phyloP scores from a whole-genome alignment of 92 coral and sea anemone species.

The Desmophyllum pertusum region DNA sequence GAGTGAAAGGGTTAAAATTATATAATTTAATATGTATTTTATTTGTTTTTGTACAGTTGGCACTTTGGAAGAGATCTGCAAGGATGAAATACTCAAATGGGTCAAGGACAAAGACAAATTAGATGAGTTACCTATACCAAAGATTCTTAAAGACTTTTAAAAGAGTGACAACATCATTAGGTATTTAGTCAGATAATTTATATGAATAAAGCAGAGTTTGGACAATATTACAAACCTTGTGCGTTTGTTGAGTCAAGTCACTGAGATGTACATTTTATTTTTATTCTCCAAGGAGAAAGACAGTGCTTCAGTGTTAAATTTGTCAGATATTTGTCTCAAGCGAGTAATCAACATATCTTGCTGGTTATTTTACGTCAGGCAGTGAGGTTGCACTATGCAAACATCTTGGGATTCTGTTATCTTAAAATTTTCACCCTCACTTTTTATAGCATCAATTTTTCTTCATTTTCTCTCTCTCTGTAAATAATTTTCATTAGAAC shows the following conservation, averaged over 20 bases:
- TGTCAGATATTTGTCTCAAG: neutral
- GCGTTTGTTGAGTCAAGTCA: neutral
- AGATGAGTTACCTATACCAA: slow-evolving; percentile 82
- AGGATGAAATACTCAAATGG: slow-evolving; percentile 60
- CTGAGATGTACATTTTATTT: neutral
- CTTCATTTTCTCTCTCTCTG: neutral
- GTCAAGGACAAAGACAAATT: slow-evolving; percentile 65
- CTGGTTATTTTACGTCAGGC: neutral
- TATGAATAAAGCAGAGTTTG: neutral
- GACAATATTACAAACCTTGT: neutral
- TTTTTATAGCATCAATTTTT: neutral
- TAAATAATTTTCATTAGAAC: neutral
- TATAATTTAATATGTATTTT: neutral
- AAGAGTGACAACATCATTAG: slow-evolving; percentile 30
- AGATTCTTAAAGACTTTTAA: slow-evolving; percentile 70
- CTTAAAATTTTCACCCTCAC: neutral
- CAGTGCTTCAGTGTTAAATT: neutral
- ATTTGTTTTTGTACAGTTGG: slow-evolving; percentile 68
- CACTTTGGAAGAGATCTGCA: slow-evolving; percentile 77
- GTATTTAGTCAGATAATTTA: neutral
- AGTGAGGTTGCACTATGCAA: neutral
- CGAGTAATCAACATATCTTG: neutral
- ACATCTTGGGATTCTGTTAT: neutral
- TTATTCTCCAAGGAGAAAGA: neutral
- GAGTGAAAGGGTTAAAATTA: too few species aligned